phyloP scores from a whole-genome alignment of 2,113 vertebrate species.

The Piaya cayana region DNA sequence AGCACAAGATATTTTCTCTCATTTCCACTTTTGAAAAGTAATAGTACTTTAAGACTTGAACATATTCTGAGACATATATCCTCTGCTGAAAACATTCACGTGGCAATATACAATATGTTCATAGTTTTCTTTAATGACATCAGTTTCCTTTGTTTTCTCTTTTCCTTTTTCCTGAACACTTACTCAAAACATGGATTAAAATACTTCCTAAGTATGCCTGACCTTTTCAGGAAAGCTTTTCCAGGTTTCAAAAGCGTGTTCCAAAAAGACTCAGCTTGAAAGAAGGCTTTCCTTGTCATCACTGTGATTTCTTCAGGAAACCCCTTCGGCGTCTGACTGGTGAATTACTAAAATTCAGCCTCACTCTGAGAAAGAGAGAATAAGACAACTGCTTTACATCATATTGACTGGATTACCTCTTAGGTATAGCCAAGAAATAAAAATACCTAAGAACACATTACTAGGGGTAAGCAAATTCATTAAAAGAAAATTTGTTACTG shows the following conservation, averaged over 20 bases:
- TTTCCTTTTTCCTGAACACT: neutral
- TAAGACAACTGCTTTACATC: neutral
- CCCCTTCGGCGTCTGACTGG: fast-evolving
- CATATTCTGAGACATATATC: neutral
- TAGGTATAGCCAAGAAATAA: neutral
- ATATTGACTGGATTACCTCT: neutral
- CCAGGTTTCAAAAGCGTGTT: neutral
- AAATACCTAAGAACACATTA: neutral
- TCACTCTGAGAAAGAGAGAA: neutral
- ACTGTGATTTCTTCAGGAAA: neutral
- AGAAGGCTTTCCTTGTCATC: neutral
- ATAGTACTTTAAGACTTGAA: neutral
- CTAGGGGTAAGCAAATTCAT: neutral
- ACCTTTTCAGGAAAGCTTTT: neutral
- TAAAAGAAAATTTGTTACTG: fast-evolving
- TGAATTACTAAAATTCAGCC: neutral
- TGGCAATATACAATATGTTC: neutral
- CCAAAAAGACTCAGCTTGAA: neutral
- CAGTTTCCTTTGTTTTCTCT: neutral
- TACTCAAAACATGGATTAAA: neutral
- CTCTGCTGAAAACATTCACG: neutral
- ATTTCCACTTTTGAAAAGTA: neutral
- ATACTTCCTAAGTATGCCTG: neutral
- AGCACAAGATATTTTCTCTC: neutral
- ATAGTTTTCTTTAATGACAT: neutral